Evolutionary conservation across 2,888 invertebrate species (phyloP).

Genomic region (Perizoma flavofasciatum): DNA sequence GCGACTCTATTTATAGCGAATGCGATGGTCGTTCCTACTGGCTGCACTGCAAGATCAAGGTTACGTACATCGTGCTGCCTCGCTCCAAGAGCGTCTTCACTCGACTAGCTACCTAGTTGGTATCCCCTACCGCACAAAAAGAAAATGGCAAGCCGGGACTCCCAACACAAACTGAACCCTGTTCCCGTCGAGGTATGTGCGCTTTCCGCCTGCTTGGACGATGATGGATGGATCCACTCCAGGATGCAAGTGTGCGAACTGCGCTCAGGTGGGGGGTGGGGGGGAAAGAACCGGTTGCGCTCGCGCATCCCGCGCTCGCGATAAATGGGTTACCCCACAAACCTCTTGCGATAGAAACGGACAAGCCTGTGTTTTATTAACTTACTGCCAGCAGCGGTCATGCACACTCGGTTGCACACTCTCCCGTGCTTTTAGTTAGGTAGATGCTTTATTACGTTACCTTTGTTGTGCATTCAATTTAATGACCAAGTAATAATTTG

Average conservation of each 20-base stretch:
- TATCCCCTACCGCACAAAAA: slow-evolving; percentile 47
- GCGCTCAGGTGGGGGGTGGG: slow-evolving; percentile 41
- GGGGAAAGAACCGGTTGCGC: slow-evolving; percentile 65
- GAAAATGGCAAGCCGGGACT: slow-evolving; percentile 46
- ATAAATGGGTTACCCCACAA: slow-evolving; percentile 82
- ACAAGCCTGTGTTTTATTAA: slow-evolving; percentile 38
- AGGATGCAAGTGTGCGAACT: slow-evolving; percentile 67
- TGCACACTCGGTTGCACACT: slow-evolving; percentile 34
- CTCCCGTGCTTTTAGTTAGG: slow-evolving; percentile 26
- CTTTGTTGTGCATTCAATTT: slow-evolving; percentile 21
- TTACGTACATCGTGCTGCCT: slow-evolving; percentile 56
- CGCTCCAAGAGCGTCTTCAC: slow-evolving; percentile 64
- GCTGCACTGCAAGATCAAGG: slow-evolving; percentile 79
- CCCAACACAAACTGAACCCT: slow-evolving; percentile 46
- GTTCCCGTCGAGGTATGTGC: slow-evolving; percentile 38
- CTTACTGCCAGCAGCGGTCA: slow-evolving; percentile 28
- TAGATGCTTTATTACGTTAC: slow-evolving; percentile 20
- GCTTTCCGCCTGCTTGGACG: slow-evolving; percentile 34
- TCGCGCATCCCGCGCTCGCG: slow-evolving; percentile 59
- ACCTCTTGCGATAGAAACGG: slow-evolving; percentile 78
- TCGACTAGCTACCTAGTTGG: slow-evolving; percentile 61
- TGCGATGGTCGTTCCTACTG: slow-evolving; percentile 75
- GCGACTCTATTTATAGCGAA: slow-evolving; percentile 74
- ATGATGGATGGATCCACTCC: slow-evolving; percentile 59
- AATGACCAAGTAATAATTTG: slow-evolving; percentile 16